These are phyloP conservation scores for Drosophila kanekoi DNA, from an alignment of 2,888 invertebrate genomes.

Conservation along the genomic window DNA sequence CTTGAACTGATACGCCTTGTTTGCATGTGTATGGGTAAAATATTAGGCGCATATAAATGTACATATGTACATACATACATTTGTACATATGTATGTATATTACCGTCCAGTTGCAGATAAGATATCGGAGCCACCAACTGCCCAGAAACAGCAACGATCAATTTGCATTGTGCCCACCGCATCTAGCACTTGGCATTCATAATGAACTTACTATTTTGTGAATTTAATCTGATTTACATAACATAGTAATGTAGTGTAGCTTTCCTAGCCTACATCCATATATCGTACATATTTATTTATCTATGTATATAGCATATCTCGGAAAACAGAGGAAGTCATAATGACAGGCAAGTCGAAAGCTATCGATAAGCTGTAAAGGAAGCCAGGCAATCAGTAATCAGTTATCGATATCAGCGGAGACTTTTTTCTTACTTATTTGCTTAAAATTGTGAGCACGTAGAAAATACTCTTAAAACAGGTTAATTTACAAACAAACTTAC, in stretches of 20 bases:
- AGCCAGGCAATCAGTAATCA: background rate
- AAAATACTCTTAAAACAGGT: slow-evolving; percentile 54
- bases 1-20: slow-evolving; percentile 25
- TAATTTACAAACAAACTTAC: slow-evolving; percentile 74
- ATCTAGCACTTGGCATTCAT: background rate
- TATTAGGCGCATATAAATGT: slow-evolving; percentile 14
- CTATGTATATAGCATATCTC: too few relatives aligned
- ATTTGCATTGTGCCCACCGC: background rate
- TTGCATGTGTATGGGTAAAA: slow-evolving; percentile 34
- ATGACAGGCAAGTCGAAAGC: background rate
- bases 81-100: slow-evolving; percentile 9
- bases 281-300: too few relatives aligned
- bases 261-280: too few relatives aligned
- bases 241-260: background rate
- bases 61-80: background rate
- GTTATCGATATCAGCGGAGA: slow-evolving; percentile 23
- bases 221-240: background rate
- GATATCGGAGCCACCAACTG: slow-evolving; percentile 33
- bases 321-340: background rate
- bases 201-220: background rate
- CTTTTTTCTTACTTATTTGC: background rate
- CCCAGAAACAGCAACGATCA: slow-evolving; percentile 16
- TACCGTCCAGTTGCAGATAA: slow-evolving; percentile 39
- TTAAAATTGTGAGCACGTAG: slow-evolving; percentile 3
- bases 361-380: slow-evolving; percentile 36